Evolutionary conservation across 2,113 vertebrate genomes (phyloP), one percentile per base, ranked within the genome.

Genomic region (Falco punctatus): DNA sequence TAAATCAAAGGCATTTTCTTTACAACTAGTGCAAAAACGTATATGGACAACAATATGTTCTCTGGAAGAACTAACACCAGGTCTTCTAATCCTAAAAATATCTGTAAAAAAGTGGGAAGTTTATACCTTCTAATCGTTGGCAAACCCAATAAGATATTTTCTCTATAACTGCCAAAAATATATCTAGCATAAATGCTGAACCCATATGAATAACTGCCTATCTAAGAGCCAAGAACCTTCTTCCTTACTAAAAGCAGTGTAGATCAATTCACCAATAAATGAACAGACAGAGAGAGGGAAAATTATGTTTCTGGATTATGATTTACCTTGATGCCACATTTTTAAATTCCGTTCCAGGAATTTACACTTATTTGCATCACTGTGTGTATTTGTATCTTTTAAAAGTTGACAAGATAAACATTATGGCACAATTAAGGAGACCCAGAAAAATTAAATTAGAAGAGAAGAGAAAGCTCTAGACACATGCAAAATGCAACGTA

Each of bases 391-490:
- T 86, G 28, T 72, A 38, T 55, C 17, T 81, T 75, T 58, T 64
- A 42, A 88, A 85, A 91, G 18, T 28, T 73, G 73, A 81, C n/a
- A 44, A 85, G 64, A 91, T 15, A 66, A 19, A 80, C n/a, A 48
- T 81, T 67, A 67, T 2, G 2, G n/a, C 28, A 75, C 52, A 59
- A 71, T 21, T 59, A 90, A 52, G 74, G 35, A 85, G 52, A 85
- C 28, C 8, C 48, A 87, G 81, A 75, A 95, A 92, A 91, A 87
- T 52, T 79, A 85, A 64, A 92, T 71, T 90, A 66, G n/a, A 74
- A 89, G 70, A 89, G 7, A 75, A 82, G 9, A 66, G 54, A 94
- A 95, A 91, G 49, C 52, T 72, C 57, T 90, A 90, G 61, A 81
- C 19, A 79, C 13, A 40, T 17, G 19, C 15, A 78, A 94, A 97